Conservation (phyloP, 2,797 vertebrate genomes). For the Pteropus rufus region DNA sequence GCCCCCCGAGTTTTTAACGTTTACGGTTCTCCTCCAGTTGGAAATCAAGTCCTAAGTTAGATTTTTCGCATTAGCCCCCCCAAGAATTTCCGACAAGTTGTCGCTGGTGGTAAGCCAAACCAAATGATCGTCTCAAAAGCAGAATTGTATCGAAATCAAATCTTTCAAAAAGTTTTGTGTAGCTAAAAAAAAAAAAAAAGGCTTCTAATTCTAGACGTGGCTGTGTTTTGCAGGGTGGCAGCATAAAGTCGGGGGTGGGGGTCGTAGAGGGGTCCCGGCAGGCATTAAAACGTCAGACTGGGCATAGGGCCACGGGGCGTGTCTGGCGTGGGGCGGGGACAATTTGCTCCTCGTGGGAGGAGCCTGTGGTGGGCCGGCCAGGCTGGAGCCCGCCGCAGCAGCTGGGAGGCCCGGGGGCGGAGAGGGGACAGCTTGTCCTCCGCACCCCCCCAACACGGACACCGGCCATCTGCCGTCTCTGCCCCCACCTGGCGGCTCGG, state of each 20-base stretch:
- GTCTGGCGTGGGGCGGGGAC: background rate
- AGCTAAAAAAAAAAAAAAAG: too few relatives aligned
- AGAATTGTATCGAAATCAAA: background rate
- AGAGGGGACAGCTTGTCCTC: too few relatives aligned
- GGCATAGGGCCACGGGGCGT: background rate
- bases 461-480: rapidly evolving
- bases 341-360: background rate
- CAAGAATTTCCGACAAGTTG: background rate
- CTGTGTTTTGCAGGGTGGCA: background rate
- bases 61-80: background rate
- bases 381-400: background rate
- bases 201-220: background rate
- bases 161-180: background rate
- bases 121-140: background rate
- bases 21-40: background rate
- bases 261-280: rapidly evolving
- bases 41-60: background rate
- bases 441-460: background rate
- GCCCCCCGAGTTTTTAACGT: background rate
- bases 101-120: background rate
- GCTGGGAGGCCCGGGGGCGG: background rate
- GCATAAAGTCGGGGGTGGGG: background rate
- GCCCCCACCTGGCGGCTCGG: background rate
- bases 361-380: background rate
- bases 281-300: background rate